Percentiles rank a stretch among this genome's conserved stretches.
These are phyloP conservation scores for Gallinago solitaria DNA, from an alignment of 2,797 vertebrate genomes.

Conservation along the genomic window DNA sequence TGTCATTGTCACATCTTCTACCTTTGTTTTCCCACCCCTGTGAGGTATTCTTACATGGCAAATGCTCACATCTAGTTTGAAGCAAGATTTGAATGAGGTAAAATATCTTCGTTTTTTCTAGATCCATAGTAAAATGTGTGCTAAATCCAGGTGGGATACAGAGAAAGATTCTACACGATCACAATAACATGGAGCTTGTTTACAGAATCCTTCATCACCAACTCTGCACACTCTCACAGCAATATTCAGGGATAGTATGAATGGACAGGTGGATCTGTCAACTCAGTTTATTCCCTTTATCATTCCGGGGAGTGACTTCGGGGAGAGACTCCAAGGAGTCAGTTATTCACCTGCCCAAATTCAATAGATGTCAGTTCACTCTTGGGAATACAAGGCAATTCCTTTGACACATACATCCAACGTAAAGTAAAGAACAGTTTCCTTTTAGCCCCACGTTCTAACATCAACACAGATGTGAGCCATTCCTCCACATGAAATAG, in stretches of 20 bases:
- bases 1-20: not conserved
- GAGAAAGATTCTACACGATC: not conserved
- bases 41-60: not conserved
- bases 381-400: not conserved
- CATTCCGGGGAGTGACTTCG: not conserved
- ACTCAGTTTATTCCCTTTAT: not conserved
- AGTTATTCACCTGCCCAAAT: not conserved
- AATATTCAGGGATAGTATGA: not conserved
- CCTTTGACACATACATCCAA: not conserved
- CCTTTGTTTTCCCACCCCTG: not conserved
- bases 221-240: not conserved
- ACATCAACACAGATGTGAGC: not conserved
- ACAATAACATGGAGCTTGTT: fast-evolving
- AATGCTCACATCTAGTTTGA: not conserved
- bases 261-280: not conserved
- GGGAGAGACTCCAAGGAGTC: not conserved
- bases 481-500: not conserved
- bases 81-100: not conserved
- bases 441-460: not conserved
- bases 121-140: not conserved
- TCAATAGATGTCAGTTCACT: not conserved
- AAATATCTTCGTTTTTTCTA: not conserved
- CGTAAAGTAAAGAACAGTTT: not conserved
- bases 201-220: not conserved
- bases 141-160: not conserved